Evolutionary conservation across 2,113 vertebrate genomes (phyloP), one percentile per base, ranked within the genome.

Genomic region (Platysteira castanea): DNA sequence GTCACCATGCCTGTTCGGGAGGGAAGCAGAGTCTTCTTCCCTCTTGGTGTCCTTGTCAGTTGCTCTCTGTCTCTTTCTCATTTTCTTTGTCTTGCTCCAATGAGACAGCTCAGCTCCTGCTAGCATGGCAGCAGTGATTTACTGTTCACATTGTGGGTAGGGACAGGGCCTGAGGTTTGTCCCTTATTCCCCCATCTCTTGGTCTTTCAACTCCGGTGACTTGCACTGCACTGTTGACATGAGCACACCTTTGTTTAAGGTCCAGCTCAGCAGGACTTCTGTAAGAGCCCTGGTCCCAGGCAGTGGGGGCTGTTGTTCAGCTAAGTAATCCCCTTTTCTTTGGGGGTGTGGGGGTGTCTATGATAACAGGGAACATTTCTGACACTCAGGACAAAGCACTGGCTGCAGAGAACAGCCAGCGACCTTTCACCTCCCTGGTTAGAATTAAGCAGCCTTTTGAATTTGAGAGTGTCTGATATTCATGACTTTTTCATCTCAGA

Each of bases 401-500:
- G 42, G 31, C 41, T 86, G 37, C 79, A 80, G 42, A 88, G 35
- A 84, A 20, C 19, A 87, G 60, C 20, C 80, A 71, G 80, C 0
- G 1, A 87, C 60, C 84, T 87, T 90, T 84, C 44, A 74, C 19
- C 41, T 78, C 69, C 42, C 41, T 33, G 24, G 56, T 84, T 41
- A 44, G 15, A 69, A 84, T 75, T 64, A 83, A 77, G 17, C 44
- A 87, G 39, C 22, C 52, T 91, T 92, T 47, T 79, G 69, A 95
- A 91, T 95, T 53, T 91, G 13, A 89, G 23, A 83, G 53, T 81
- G 91, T 75, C 77, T 75, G 86, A 95, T 89, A 79, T 41, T 81
- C 64, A 31, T 87, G 89, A 95, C 60, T 73, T 93, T 96, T 95
- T 83, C 30, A 30, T 91, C 52, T 89, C n/a, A 82, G 44, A 95